Evolutionary conservation across 1,140 invertebrate genomes (phyloP), one percentile per base, ranked within the genome.

Genomic region (Cydia fagiglandana): DNA sequence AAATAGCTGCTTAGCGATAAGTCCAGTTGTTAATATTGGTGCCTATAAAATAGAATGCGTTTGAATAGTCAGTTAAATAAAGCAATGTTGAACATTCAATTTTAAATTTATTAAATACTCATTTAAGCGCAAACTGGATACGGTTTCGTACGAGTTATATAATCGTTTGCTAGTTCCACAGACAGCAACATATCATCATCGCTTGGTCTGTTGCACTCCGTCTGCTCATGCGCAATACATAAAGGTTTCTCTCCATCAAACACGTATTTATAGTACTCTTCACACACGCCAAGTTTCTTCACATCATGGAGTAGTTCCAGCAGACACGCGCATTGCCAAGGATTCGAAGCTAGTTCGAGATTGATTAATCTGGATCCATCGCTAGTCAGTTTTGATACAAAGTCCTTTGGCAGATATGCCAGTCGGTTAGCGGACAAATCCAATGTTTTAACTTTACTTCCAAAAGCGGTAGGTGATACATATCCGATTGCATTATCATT

Each of bases 321-420:
- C 0, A 61, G 20, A 61, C 56, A 61, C 17, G 56, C 56, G n/a
- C 56, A 61, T 24, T 61, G 56, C 56, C 56, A 61, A 61, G 56
- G 56, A 24, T 61, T 61, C 2, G 56, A 61, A 61, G 56, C 56
- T 24, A 61, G 10, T 12, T 61, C 20, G 56, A 61, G 10, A 7
- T 61, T 61, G 15, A 17, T 24, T 1, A 61, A 6, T 4, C n/a
- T 61, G 0, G 56, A 61, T 61, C 10, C 20, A 12, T 24, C 20
- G 4, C 7, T 61, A 4, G 56, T 61, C 56, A 61, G 20, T n/a
- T 61, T 61, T 12, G 9, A 24, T 12, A 61, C 17, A 61, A 24
- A 61, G 1, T 61, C 56, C 10, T 61, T 61, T 24, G 20, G 20
- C 17, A 61, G 9, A 24, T 61, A 61, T 12, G 56, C 9, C 3